Conservation (phyloP, 2,888 invertebrate genomes). For the Villa cingulata region DNA sequence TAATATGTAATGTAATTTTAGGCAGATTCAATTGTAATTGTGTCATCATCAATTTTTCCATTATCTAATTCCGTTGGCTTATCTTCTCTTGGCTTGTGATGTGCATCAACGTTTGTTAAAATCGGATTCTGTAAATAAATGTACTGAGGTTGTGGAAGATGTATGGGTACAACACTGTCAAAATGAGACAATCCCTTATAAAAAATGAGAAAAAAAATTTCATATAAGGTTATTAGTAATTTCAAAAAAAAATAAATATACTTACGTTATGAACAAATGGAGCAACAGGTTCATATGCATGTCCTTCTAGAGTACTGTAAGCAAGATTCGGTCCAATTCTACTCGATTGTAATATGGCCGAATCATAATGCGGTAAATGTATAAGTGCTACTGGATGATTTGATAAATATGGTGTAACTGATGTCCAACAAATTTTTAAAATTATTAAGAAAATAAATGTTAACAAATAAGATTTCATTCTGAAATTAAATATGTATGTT, state of each 20-base stretch:
- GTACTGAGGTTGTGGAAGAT: constrained; percentile 2
- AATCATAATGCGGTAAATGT: constrained; percentile 37
- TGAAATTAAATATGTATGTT: neutral
- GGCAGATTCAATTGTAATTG: constrained; percentile 23
- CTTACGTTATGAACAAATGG: neutral
- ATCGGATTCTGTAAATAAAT: constrained; percentile 6
- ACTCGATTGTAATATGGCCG: constrained; percentile 38
- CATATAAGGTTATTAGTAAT: too few relatives aligned
- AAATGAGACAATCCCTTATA: neutral
- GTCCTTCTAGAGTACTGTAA: constrained; percentile 39
- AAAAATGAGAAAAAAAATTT: neutral
- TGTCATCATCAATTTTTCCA: constrained; percentile 21
- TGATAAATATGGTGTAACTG: constrained; percentile 9
- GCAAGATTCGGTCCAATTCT: constrained; percentile 40
- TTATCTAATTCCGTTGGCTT: constrained; percentile 13
- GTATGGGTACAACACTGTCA: neutral
- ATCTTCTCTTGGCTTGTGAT: constrained; percentile 11
- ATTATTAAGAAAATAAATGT: constrained; percentile 4
- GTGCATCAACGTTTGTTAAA: constrained; percentile 7
- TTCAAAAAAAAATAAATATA: neutral
- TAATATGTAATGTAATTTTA: too few relatives aligned
- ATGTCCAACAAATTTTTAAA: constrained; percentile 5
- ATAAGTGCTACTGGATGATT: constrained; percentile 11
- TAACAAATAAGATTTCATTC: constrained; percentile 9
- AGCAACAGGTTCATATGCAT: constrained; percentile 18